These are phyloP conservation scores for Hemicordylus capensis DNA, from an alignment of 2,113 vertebrate species.

Conservation along the genomic window DNA sequence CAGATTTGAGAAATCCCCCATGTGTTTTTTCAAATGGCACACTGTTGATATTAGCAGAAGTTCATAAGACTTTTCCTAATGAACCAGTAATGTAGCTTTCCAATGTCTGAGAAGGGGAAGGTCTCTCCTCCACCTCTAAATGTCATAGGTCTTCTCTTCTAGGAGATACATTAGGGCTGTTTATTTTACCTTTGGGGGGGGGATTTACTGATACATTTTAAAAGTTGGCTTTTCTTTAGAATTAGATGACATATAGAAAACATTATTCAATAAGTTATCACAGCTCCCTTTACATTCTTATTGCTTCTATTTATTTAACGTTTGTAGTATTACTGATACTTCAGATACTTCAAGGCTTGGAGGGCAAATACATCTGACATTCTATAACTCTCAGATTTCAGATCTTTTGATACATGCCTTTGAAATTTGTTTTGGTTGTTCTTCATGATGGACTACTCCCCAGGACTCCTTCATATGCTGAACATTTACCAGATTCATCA, in stretches of 20 bases:
- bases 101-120: not conserved
- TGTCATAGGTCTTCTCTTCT: not conserved
- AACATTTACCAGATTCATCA: conserved; percentile 70
- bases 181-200: conserved; percentile 15
- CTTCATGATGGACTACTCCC: conserved; percentile 71
- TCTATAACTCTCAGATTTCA: conserved; percentile 47
- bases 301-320: conserved; percentile 59
- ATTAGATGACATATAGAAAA: conserved; percentile 21
- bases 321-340: conserved; percentile 61
- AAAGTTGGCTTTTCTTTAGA: conserved; percentile 38
- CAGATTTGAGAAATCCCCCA: not conserved
- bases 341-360: conserved; percentile 60
- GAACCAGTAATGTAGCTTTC: not conserved
- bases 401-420: conserved; percentile 82
- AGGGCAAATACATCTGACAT: conserved; percentile 53
- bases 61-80: not conserved
- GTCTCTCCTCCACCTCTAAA: too few relatives aligned
- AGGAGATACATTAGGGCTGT: not conserved
- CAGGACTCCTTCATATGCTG: conserved; percentile 70
- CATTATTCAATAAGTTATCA: conserved; percentile 40
- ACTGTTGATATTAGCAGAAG: not conserved
- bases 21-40: not conserved
- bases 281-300: conserved; percentile 53
- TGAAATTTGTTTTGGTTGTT: conserved; percentile 86
- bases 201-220: conserved; percentile 13